These are phyloP conservation scores for Metridium senile DNA, from an alignment of 92 coral and sea anemone genomes.

Conservation along the genomic window DNA sequence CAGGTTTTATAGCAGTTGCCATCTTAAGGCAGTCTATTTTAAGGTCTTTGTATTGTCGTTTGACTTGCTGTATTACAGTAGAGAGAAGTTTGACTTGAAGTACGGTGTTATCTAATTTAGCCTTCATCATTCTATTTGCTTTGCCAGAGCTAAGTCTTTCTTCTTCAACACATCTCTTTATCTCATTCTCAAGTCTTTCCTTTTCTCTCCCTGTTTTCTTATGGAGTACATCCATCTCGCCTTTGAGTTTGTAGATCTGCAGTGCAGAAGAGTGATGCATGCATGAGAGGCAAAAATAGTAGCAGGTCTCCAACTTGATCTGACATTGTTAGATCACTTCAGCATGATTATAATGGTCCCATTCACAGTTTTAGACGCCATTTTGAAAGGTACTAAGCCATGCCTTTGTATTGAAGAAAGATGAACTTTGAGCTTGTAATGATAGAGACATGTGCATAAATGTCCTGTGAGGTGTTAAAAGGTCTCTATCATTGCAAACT, in stretches of 20 bases:
- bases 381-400: too few relatives aligned
- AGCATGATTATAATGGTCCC: too few relatives aligned
- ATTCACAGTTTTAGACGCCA: too few relatives aligned
- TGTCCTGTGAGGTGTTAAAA: too few relatives aligned
- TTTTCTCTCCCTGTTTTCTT: constrained; percentile 6
- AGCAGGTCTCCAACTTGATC: too few relatives aligned
- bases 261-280: too few relatives aligned
- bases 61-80: constrained; percentile 53
- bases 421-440: too few relatives aligned
- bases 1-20: constrained; percentile 79
- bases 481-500: too few relatives aligned
- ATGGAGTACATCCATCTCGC: constrained; percentile 46
- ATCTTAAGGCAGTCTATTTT: constrained; percentile 68
- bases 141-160: constrained; percentile 43
- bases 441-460: too few relatives aligned
- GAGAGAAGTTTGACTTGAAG: constrained; percentile 48
- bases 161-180: constrained; percentile 29
- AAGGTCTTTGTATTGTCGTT: constrained; percentile 74
- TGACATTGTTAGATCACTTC: too few relatives aligned
- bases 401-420: too few relatives aligned
- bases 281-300: too few relatives aligned
- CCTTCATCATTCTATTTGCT: constrained; percentile 48
- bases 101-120: constrained; percentile 45
- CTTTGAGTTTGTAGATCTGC: constrained; percentile 46
- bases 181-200: constrained; percentile 40